A percentile compares a stretch with the other conserved stretches of the same genome.
Conservation (phyloP, 92 coral and sea anemone genomes). For the Zoanthus sansibaricus region DNA sequence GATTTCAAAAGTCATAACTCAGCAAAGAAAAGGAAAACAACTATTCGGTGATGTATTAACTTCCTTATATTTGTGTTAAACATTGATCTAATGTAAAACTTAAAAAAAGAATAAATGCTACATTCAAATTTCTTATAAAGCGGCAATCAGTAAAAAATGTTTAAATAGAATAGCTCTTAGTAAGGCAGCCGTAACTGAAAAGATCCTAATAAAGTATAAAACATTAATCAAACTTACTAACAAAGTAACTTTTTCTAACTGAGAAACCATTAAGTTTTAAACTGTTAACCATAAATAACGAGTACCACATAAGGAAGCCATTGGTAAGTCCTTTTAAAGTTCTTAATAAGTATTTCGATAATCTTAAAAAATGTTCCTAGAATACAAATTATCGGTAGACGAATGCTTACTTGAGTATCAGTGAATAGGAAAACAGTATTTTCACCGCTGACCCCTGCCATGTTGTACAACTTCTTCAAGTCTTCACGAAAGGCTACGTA, state of each 20-base stretch:
- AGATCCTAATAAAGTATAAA: not conserved
- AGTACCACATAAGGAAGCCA: not conserved
- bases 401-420: slow-evolving; percentile 84
- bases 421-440: slow-evolving; percentile 97
- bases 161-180: not conserved
- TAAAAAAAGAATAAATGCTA: too few species aligned
- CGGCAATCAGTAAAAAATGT: not conserved
- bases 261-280: too few species aligned
- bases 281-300: too few species aligned
- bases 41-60: too few species aligned
- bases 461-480: slow-evolving; percentile 87
- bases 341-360: too few species aligned
- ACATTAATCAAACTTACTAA: not conserved
- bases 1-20: too few species aligned
- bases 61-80: too few species aligned
- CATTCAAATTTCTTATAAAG: too few species aligned
- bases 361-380: too few species aligned
- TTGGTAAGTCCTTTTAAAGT: not conserved
- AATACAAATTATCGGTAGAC: not conserved
- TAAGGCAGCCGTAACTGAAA: not conserved
- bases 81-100: too few species aligned
- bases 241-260: not conserved
- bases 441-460: slow-evolving; percentile 92
- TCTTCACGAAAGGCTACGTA: slow-evolving; percentile 94
- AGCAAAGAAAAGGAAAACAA: too few species aligned